Base-by-base conservation (phyloP, 2,797 vertebrate genomes). In the Masticophis lateralis region DNA sequence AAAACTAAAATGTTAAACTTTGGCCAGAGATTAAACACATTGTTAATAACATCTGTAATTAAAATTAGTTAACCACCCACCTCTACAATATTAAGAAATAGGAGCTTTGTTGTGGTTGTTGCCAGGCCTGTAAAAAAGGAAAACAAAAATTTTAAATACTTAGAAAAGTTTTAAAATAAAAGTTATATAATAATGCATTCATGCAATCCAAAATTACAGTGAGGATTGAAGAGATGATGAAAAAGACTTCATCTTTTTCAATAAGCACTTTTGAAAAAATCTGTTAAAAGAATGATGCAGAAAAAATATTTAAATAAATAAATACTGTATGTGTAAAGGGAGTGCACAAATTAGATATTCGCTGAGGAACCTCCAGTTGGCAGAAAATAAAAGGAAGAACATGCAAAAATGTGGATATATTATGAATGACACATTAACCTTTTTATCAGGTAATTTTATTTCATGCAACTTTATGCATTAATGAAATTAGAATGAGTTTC, bases 41-140 rank as follows among this genome's bases (percentile, higher is more conserved):
- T 94, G 27, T 56, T 53, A 32, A 92, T 87, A 14, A 94, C 2
- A 56, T 0, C 28, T 37, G n/a, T 90, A 87, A 88, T 51, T 92
- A 14, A 91, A 93, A 89, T 90, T 32, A 18, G 3, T 18, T 93
- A 9, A 9, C 9, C 43, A 47, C 25, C 10, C 74, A 83, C 22
- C 43, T 4, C 10, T 83, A 20, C 18, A 59, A 18, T 59, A 47
- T 83, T 83, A 83, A 60, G 92, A 95, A 88, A 6, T 3, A 93
- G 37, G 94, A 60, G 4, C 1, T 83, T 0, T 43, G 2, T 90
- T 91, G 88, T 94, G 51, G 8, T 60, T 92, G 7, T 92, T 95
- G 74, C 91, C n/a, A 89, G 56, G 43, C 60, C 32, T 18, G 12
- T 37, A 63, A 20, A 37, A 66, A 66, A 11, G 59, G 87, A n/a